Base-by-base conservation (phyloP, 1,140 invertebrate species). In the Drosophila truncata region DNA sequence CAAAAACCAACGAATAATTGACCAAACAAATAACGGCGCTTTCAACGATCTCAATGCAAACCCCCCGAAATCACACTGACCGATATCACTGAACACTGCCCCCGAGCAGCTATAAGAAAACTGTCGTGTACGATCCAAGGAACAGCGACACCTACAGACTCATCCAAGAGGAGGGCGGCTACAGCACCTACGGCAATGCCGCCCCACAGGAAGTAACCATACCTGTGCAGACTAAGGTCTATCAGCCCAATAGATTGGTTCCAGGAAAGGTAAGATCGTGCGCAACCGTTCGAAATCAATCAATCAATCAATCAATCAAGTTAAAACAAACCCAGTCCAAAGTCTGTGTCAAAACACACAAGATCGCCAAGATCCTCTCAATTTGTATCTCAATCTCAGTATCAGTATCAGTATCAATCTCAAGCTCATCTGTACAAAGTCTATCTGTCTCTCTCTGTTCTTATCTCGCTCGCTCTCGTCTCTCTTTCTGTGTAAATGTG, bases 101-200 rank as follows among this genome's bases (percentile, higher is more conserved):
- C 11, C 14, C 42, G 67, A 72, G 50, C 87, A 93, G 94, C 88
- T 94, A 94, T 93, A 96, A 95, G 95, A 95, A 95, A 93, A 95
- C 96, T 78, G 93, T 95, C 81, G 95, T 95, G 84, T 97, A 96
- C 94, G 96, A 97, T 94, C 97, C 96, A 74, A 95, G 96, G 92
- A 96, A 96, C 93, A 97, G 96, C 91, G 96, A 97, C 92, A 97
- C 96, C 27, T 97, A 95, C 94, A 96, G 96, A 94, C 96, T 96
- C 82, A 94, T 97, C 46, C 96, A 97, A 93, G 96, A 97, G 93
- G 95, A 96, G 74, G 94, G 94, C 85, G 94, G 94, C 42, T 91
- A 92, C 77, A 91, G 82, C 80, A 90, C 71, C 81, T 88, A 88
- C 75, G 83, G 78, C 64, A 92, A 93, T 71, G 94, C 95, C 86